Conservation (phyloP, 2,797 vertebrate species). For the Lepus oiostolus region DNA sequence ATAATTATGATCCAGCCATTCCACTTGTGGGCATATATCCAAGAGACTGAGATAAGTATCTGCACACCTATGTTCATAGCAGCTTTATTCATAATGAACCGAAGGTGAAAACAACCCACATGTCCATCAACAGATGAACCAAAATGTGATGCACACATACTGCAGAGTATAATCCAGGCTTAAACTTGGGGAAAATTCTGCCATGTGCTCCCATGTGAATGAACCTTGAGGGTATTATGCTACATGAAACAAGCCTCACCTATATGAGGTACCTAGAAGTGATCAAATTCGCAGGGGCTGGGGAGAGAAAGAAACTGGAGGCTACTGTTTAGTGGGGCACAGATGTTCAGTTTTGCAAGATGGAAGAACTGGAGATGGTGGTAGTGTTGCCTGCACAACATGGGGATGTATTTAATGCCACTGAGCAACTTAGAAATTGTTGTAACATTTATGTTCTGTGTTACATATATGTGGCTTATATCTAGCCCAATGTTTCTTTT, state of each 20-base stretch:
- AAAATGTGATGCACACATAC: background rate
- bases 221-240: background rate
- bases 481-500: too few relatives aligned
- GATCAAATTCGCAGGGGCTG: background rate
- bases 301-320: background rate
- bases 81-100: too few relatives aligned
- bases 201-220: background rate
- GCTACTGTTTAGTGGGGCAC: background rate
- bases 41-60: background rate
- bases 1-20: background rate
- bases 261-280: background rate
- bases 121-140: too few relatives aligned
- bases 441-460: background rate
- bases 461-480: too few relatives aligned
- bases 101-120: too few relatives aligned
- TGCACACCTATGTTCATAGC: background rate
- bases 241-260: background rate
- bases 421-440: background rate
- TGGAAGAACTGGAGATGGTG: background rate
- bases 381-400: background rate
- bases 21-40: background rate
- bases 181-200: background rate
- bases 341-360: conserved; percentile 1
- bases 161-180: background rate
- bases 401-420: background rate